A percentile compares a stretch with the other conserved stretches of the same genome.
Conservation (phyloP, 2,113 vertebrate genomes). For the Ptychochromis oligacanthus region DNA sequence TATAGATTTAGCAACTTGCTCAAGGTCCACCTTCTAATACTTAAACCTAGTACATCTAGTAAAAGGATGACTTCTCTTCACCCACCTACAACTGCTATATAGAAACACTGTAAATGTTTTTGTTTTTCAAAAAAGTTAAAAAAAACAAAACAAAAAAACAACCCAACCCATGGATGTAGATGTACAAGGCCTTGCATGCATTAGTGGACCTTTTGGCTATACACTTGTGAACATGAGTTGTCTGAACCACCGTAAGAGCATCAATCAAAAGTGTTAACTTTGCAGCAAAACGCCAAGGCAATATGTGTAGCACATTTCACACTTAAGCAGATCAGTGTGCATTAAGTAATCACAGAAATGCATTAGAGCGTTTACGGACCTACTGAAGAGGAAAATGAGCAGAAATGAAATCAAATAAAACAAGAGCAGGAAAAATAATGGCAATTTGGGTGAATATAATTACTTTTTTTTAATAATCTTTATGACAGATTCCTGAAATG, state of each 20-base stretch:
- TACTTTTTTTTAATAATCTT: not conserved
- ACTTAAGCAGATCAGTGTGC: not conserved
- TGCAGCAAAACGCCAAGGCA: not conserved
- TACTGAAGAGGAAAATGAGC: not conserved
- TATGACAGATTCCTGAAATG: not conserved
- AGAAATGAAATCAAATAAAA: not conserved
- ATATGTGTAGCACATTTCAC: not conserved
- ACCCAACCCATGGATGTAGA: not conserved
- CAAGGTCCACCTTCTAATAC: not conserved
- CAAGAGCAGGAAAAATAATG: not conserved
- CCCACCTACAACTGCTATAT: not conserved
- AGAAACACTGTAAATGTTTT: not conserved
- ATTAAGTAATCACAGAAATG: not conserved
- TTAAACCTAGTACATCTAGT: not conserved
- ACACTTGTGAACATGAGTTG: not conserved
- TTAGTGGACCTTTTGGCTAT: not conserved
- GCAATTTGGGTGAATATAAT: not conserved
- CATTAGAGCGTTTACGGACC: not conserved
- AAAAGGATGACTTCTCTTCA: not conserved
- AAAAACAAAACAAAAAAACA: not conserved
- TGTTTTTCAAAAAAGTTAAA: not conserved
- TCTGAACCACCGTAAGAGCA: not conserved
- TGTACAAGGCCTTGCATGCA: not conserved
- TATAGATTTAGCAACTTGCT: constrained; percentile 7
- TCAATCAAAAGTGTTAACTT: constrained; percentile 19